Evolutionary conservation across 2,888 invertebrate species (phyloP).

Genomic region (Tryphoninae sp.): DNA sequence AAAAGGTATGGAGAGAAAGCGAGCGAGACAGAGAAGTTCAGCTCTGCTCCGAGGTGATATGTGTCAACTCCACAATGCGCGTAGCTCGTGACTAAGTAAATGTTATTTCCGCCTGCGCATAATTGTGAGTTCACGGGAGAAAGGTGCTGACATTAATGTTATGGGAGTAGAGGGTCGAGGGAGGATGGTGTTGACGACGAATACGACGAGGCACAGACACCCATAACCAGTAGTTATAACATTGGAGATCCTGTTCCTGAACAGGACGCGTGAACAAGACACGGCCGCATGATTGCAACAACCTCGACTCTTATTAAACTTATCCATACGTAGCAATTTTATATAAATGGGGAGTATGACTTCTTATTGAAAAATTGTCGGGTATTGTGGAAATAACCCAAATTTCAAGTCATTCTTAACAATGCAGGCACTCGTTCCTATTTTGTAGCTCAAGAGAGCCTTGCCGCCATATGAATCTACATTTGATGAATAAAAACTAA

Average conservation of each 20-base stretch:
- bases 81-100: constrained; percentile 74
- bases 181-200: constrained; percentile 36
- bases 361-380: neutral
- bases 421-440: no score
- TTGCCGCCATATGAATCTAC: no score
- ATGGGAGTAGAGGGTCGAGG: constrained; percentile 64
- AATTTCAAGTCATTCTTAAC: no score
- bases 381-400: no score
- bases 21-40: constrained; percentile 71
- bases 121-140: constrained; percentile 76
- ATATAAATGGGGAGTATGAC: constrained; percentile 14
- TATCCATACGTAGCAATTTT: constrained; percentile 1
- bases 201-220: constrained; percentile 47
- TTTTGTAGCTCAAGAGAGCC: no score
- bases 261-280: constrained; percentile 51
- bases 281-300: constrained; percentile 25
- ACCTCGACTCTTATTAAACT: constrained; percentile 43
- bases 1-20: constrained; percentile 66
- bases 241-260: constrained; percentile 53
- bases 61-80: constrained; percentile 79
- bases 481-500: no score
- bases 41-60: constrained; percentile 76
- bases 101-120: constrained; percentile 78
- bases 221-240: constrained; percentile 53
- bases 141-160: constrained; percentile 74